These are phyloP conservation scores for Xestia rhomboidea DNA, from an alignment of 2,888 invertebrate species.

Conservation along the genomic window DNA sequence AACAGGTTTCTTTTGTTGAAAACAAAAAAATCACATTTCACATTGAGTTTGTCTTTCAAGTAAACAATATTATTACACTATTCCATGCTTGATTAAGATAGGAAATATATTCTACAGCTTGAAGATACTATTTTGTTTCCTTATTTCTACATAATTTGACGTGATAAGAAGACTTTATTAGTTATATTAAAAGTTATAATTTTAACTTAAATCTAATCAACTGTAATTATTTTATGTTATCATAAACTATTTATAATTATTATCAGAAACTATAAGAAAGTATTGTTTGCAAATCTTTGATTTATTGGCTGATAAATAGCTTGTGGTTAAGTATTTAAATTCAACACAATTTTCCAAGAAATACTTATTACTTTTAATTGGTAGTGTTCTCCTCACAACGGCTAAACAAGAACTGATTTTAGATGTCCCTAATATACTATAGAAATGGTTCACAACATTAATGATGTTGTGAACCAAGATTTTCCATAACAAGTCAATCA, in stretches of 20 bases:
- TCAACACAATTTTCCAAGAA: background rate
- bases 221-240: too few relatives aligned
- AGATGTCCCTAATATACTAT: background rate
- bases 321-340: background rate
- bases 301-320: background rate
- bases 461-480: too few relatives aligned
- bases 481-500: background rate
- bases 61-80: too few relatives aligned
- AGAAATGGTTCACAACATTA: too few relatives aligned
- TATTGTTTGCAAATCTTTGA: background rate
- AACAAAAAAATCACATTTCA: slow-evolving; percentile 1
- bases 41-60: background rate
- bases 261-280: background rate
- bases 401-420: background rate
- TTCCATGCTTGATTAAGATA: too few relatives aligned
- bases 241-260: background rate
- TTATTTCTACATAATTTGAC: too few relatives aligned
- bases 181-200: too few relatives aligned
- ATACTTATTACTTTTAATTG: background rate
- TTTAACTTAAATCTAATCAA: too few relatives aligned
- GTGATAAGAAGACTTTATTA: too few relatives aligned
- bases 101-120: too few relatives aligned
- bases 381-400: too few relatives aligned
- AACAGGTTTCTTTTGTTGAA: background rate
- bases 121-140: too few relatives aligned